Evolutionary conservation across 2,888 invertebrate genomes (phyloP).

Genomic region (Mythimna ferrago): DNA sequence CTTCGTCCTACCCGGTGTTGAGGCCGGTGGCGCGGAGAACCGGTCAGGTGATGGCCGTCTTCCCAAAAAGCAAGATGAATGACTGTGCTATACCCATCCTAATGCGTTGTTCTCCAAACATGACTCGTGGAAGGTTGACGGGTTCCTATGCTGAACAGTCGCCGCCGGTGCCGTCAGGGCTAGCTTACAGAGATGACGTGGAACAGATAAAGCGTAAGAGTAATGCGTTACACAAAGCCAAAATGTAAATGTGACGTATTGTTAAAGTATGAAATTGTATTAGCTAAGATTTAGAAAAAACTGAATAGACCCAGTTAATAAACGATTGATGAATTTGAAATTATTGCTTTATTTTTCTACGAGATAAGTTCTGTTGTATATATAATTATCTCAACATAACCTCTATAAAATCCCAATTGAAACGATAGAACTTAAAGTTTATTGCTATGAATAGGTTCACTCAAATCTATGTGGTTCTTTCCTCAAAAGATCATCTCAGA

Average conservation of each 20-base stretch:
- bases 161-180: constrained; percentile 1
- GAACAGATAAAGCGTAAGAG: not conserved
- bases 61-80: constrained; percentile 51
- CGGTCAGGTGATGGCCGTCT: constrained; percentile 60
- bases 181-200: constrained; percentile 30
- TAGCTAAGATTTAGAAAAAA: not conserved
- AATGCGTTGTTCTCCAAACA: constrained; percentile 75
- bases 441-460: too few species aligned
- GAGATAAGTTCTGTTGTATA: not conserved
- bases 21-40: not conserved
- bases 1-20: constrained; percentile 26
- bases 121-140: constrained; percentile 65
- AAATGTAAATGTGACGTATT: constrained; percentile 16
- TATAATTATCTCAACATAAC: not conserved
- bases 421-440: not conserved
- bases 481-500: too few species aligned
- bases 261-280: not conserved
- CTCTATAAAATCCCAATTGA: not conserved
- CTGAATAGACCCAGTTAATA: constrained; percentile 24
- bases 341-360: constrained; percentile 11
- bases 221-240: constrained; percentile 12
- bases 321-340: constrained; percentile 18
- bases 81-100: constrained; percentile 74
- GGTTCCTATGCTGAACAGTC: constrained; percentile 38
- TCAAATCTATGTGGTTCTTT: too few species aligned